Base-by-base conservation (phyloP, 2,888 invertebrate genomes). In the Drosophila macrothrix region DNA sequence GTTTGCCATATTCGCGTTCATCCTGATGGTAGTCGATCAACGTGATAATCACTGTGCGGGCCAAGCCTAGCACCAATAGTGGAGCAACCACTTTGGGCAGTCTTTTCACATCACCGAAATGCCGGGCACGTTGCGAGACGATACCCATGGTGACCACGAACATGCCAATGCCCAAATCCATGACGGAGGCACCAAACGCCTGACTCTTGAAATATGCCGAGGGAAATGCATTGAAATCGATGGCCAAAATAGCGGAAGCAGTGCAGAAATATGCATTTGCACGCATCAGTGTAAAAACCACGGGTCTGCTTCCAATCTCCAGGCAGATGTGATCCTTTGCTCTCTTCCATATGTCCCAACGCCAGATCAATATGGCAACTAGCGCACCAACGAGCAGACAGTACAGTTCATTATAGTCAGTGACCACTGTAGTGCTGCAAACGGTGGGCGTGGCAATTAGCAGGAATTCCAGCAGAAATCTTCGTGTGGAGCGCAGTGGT, bases 141-240 rank as follows among this genome's bases (percentile, higher is more conserved):
- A 97, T 93, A 0, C 96, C 98, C 94, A 97, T 97, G 29, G 96
- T 94, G 41, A 97, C 94, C 10, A 98, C 95, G 94, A 97, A 99
- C 25, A 97, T 93, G 0, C 98, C 99, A 5, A 99, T 99, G 14
- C 99, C 99, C 14, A 97, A 95, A 92, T 99, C 99, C 99, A 99
- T 99, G 33, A 98, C 92, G 91, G 97, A 96, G 85, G 95, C 97
- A 0, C 99, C 99, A 94, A 95, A 97, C 0, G 93, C 94, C 90
- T 97, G 97, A 0, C 98, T 98, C 94, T 99, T 99, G 0, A 97
- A 97, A 92, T 97, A 96, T 82, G 95, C 94, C 55, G 96, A 94
- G 0, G 99, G 99, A 92, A 98, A 99, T 60, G 96, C 94, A 55
- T 94, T 94, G 92, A 99, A 99, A 93, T 99, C 99, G 0, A 99